A percentile compares a stretch with the other conserved stretches of the same genome.
phyloP scores from a whole-genome alignment of 2,797 vertebrate species.

The Xenopus petersii region DNA sequence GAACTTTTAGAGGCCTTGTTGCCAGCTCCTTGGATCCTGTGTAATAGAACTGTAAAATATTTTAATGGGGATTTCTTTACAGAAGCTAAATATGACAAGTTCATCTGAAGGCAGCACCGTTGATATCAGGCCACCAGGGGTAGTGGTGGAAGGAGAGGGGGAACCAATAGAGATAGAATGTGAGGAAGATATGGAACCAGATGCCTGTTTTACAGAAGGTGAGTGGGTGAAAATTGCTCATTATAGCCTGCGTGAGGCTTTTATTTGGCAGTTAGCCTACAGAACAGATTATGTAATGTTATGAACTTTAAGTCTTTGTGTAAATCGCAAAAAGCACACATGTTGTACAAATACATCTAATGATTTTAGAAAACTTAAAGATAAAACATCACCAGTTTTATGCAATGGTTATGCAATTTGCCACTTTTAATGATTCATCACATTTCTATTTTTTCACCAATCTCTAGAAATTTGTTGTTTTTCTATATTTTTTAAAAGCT shows the following conservation, averaged over 20 bases:
- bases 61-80: constrained; percentile 53
- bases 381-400: too few species aligned
- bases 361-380: background rate
- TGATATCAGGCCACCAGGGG: constrained; percentile 68
- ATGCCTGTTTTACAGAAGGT: constrained; percentile 89
- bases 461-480: too few species aligned
- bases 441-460: too few species aligned
- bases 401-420: background rate
- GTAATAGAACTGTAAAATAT: constrained; percentile 46
- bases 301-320: constrained; percentile 22
- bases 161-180: constrained; percentile 72
- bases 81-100: constrained; percentile 75
- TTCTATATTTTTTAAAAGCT: too few species aligned
- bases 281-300: constrained; percentile 34
- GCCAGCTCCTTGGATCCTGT: too few species aligned
- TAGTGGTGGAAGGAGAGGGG: constrained; percentile 78
- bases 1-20: too few species aligned
- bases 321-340: constrained; percentile 29
- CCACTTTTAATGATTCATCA: background rate
- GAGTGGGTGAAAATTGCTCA: constrained; percentile 51
- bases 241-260: background rate
- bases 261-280: constrained; percentile 38
- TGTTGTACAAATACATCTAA: constrained; percentile 7
- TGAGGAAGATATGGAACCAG: constrained; percentile 77
- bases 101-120: constrained; percentile 93